Evolutionary conservation across 2,888 invertebrate genomes (phyloP).

Genomic region (Orthosia gothica): DNA sequence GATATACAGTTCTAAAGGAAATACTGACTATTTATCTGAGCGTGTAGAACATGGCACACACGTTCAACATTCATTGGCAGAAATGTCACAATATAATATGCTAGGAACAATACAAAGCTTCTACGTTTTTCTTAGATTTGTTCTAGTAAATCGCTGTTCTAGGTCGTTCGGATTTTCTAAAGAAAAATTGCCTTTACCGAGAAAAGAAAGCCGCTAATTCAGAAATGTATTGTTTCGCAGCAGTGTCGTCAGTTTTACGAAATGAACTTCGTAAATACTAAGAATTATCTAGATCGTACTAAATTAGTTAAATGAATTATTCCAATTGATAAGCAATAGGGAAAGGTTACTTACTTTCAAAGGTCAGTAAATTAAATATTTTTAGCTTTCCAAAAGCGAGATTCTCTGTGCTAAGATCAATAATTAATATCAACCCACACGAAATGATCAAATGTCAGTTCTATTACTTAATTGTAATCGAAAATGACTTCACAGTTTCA

Average conservation of each 20-base stretch:
- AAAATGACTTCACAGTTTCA: not conserved
- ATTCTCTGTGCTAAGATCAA: not conserved
- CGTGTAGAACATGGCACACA: conserved; percentile 28
- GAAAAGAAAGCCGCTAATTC: not conserved
- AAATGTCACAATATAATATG: conserved; percentile 41
- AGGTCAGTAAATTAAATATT: not conserved
- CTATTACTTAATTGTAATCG: not conserved
- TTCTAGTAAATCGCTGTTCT: conserved; percentile 10
- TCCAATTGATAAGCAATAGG: not conserved
- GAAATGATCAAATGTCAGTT: not conserved
- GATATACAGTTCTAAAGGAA: conserved; percentile 1
- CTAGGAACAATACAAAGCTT: conserved; percentile 13
- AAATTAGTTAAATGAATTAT: not conserved
- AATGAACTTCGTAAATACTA: too few species aligned
- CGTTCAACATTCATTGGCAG: conserved; percentile 24
- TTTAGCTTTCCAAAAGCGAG: not conserved
- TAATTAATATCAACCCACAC: not conserved
- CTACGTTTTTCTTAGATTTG: not conserved
- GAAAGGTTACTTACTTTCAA: not conserved
- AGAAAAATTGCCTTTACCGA: not conserved
- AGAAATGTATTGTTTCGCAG: not conserved
- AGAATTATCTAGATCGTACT: not conserved
- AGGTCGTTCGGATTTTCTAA: not conserved
- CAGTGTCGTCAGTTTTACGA: too few species aligned
- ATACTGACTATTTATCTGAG: conserved; percentile 40